Percentiles rank a stretch among this genome's conserved stretches.
Conservation (phyloP, 2,888 invertebrate species). For the Aradus depressus region DNA sequence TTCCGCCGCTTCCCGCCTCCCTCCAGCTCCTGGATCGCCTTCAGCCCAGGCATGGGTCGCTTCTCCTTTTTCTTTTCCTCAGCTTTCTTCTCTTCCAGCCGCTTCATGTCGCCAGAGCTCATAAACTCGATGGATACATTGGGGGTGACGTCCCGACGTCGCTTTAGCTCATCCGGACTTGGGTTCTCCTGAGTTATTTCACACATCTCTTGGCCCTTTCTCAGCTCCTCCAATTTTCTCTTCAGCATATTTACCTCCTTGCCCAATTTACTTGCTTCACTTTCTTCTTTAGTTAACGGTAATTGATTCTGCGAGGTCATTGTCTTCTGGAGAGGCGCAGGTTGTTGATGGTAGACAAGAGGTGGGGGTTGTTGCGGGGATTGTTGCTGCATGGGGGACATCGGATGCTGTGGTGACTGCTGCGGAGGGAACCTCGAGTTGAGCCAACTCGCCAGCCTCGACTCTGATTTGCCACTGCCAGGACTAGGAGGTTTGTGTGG, state of each 20-base stretch:
- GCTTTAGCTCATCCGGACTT: slow-evolving; percentile 26
- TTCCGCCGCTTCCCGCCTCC: slow-evolving; percentile 24
- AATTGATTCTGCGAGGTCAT: background rate
- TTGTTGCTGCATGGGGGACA: background rate
- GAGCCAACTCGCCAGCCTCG: slow-evolving; percentile 25
- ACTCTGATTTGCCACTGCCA: slow-evolving; percentile 11
- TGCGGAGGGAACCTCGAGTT: slow-evolving; percentile 23
- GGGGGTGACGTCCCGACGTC: slow-evolving; percentile 29
- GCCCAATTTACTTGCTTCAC: slow-evolving; percentile 11
- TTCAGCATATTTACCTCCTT: slow-evolving; percentile 28
- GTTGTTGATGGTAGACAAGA: background rate
- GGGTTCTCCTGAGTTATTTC: slow-evolving; percentile 27
- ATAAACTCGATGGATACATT: slow-evolving; percentile 32
- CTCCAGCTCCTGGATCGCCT: slow-evolving; percentile 26
- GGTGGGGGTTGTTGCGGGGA: slow-evolving; percentile 10
- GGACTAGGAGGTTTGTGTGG: slow-evolving; percentile 15
- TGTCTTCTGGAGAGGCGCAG: background rate
- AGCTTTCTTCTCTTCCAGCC: slow-evolving; percentile 18
- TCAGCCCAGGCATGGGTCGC: slow-evolving; percentile 26
- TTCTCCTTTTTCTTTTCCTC: slow-evolving; percentile 20
- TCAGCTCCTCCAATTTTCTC: slow-evolving; percentile 27
- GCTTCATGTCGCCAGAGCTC: slow-evolving; percentile 24
- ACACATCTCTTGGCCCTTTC: slow-evolving; percentile 20
- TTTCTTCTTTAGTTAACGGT: background rate
- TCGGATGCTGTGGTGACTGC: background rate